Evolutionary conservation across 2,888 invertebrate species (phyloP), one percentile per base, ranked within the genome.

Genomic region (Exocentrus adspersus): DNA sequence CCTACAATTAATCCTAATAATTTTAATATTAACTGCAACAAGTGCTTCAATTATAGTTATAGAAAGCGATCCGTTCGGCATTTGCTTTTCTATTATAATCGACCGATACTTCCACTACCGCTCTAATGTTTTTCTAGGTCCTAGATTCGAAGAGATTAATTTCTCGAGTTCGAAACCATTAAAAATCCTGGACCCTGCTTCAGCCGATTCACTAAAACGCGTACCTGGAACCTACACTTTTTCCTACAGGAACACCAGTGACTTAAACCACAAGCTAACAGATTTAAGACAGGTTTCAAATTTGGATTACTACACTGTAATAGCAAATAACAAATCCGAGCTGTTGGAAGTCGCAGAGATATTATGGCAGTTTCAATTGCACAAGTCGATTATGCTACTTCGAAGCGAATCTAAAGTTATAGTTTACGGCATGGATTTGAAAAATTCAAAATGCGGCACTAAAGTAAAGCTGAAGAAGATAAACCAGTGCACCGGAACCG

Each of bases 371-470:
- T 24, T 37, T 7, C 28, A 20, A 24, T 30, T 28, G 12, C 56
- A 58, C 14, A 58, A 53, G 24, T 52, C 52, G n/a, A 14, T 53
- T 41, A 45, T 62, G 45, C 46, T 62, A 41, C 21, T 62, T 4
- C 41, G 14, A 10, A 21, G 19, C 10, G 21, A 50, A 24, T 14
- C 17, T n/a, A 57, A 19, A 9, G 46, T 52, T 7, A 24, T 52
- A 28, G 17, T 62, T 17, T 62, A 58, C 20, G 24, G 12, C 5
- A 42, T 58, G 16, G 46, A 52, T n/a, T 41, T 58, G 21, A 28
- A 52, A 19, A 43, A 45, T 56, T 56, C 45, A 24, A 28, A 50
- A 16, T 62, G 62, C 20, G 62, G 62, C 12, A 6, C 24, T 2
- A 3, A 14, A 1, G 32, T 58, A 45, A 30, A 32, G 20, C 58